phyloP scores from a whole-genome alignment of 2,888 invertebrate genomes.

The Poecilus cupreus region DNA sequence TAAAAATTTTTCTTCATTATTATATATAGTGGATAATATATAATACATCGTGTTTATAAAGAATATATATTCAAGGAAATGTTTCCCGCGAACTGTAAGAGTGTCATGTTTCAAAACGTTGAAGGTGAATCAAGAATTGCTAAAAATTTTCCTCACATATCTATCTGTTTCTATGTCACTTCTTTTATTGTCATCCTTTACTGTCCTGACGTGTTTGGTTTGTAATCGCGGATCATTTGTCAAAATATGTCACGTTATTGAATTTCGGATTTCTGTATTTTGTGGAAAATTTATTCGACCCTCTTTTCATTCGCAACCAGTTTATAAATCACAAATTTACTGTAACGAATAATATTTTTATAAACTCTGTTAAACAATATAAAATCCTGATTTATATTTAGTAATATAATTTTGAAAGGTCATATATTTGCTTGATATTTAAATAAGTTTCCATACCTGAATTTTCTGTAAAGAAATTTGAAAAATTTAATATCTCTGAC shows the following conservation, averaged over 20 bases:
- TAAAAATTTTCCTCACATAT: neutral
- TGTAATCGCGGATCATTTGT: neutral
- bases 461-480: conserved; percentile 3
- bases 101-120: neutral
- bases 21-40: too few relatives aligned
- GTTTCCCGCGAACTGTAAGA: neutral
- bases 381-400: too few relatives aligned
- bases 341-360: neutral
- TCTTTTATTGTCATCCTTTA: conserved; percentile 8
- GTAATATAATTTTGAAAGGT: too few relatives aligned
- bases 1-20: too few relatives aligned
- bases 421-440: neutral
- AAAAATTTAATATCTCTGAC: conserved; percentile 21
- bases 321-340: neutral
- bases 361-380: too few relatives aligned
- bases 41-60: too few relatives aligned
- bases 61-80: too few relatives aligned
- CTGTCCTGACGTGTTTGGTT: neutral
- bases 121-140: neutral
- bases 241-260: conserved; percentile 3
- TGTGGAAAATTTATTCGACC: neutral
- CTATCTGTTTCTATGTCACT: neutral
- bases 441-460: conserved; percentile 21
- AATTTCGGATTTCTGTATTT: neutral
- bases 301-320: neutral